Evolutionary conservation across 92 coral and sea anemone species (phyloP).

Genomic region (Parazoanthus swiftii): DNA sequence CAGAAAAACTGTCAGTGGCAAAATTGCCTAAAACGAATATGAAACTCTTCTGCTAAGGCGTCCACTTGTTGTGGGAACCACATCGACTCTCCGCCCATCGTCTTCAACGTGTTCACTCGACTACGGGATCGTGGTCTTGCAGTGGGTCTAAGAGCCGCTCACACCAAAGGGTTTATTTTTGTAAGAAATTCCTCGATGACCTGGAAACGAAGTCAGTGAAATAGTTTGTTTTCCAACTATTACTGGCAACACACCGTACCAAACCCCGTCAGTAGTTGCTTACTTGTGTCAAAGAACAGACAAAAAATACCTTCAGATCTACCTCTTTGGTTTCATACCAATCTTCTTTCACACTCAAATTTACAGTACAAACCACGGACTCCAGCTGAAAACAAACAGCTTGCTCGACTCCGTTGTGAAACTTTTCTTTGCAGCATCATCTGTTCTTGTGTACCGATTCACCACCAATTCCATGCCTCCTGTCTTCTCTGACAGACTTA

Average conservation of each 20-base stretch:
- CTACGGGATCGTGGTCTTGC: slow-evolving; percentile 3
- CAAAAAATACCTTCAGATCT: slow-evolving; percentile 1
- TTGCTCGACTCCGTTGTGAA: slow-evolving; percentile 1
- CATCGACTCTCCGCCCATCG: slow-evolving; percentile 24
- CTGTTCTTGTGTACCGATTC: slow-evolving; percentile 8
- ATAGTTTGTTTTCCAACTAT: slow-evolving; percentile 14
- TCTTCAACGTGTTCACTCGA: slow-evolving; percentile 18
- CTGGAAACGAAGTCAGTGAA: not conserved
- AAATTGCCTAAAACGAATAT: slow-evolving; percentile 4
- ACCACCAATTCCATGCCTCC: slow-evolving; percentile 6
- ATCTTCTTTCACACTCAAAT: slow-evolving; percentile 4
- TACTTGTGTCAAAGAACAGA: not conserved
- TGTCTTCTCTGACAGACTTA: slow-evolving; percentile 17
- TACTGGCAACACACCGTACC: slow-evolving; percentile 3
- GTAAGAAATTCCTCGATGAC: slow-evolving; percentile 12
- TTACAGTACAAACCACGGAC: slow-evolving; percentile 7
- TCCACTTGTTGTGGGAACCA: slow-evolving; percentile 30
- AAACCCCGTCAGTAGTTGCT: not conserved
- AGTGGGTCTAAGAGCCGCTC: not conserved
- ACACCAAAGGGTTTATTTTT: slow-evolving; percentile 6
- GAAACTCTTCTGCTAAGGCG: slow-evolving; percentile 17
- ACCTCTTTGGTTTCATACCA: not conserved
- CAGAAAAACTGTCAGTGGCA: not conserved
- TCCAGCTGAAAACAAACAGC: slow-evolving; percentile 16
- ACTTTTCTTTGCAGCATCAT: slow-evolving; percentile 3